Evolutionary conservation across 1,140 invertebrate species (phyloP).

Genomic region (Caenorhabditis elegans): DNA sequence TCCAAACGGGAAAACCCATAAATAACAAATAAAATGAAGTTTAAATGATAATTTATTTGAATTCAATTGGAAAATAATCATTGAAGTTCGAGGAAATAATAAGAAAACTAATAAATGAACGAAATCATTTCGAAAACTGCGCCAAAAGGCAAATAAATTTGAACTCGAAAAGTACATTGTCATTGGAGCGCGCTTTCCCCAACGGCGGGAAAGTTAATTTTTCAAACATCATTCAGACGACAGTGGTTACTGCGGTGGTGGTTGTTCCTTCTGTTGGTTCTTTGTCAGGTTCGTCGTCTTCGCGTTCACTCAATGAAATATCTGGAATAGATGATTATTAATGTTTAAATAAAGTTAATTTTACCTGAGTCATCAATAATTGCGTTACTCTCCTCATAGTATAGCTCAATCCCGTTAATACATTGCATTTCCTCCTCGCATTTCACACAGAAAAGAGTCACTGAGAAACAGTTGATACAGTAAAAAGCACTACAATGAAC

Average conservation of each 20-base stretch:
- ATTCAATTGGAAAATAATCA: too few species aligned
- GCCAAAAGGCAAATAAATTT: not conserved
- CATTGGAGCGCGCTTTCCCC: not conserved
- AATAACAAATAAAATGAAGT: too few species aligned
- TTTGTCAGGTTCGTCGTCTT: not conserved
- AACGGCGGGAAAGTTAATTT: not conserved
- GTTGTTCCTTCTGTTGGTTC: not conserved
- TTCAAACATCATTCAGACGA: not conserved
- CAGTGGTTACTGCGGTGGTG: not conserved
- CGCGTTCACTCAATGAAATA: not conserved
- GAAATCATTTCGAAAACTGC: slow-evolving; percentile 2
- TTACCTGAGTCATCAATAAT: not conserved
- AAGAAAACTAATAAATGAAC: not conserved
- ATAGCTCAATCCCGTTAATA: not conserved
- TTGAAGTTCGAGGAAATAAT: too few species aligned
- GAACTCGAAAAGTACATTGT: not conserved
- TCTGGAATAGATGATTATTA: not conserved
- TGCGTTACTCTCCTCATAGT: not conserved
- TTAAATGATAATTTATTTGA: too few species aligned
- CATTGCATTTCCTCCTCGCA: slow-evolving; percentile 33
- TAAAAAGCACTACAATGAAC: slow-evolving; percentile 35
- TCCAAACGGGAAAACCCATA: too few species aligned
- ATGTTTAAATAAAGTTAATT: not conserved
- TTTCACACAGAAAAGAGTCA: slow-evolving; percentile 5
- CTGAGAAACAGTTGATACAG: slow-evolving; percentile 34